These are phyloP conservation scores for Ispidina lecontei DNA, from an alignment of 2,797 vertebrate species.

Conservation along the genomic window DNA sequence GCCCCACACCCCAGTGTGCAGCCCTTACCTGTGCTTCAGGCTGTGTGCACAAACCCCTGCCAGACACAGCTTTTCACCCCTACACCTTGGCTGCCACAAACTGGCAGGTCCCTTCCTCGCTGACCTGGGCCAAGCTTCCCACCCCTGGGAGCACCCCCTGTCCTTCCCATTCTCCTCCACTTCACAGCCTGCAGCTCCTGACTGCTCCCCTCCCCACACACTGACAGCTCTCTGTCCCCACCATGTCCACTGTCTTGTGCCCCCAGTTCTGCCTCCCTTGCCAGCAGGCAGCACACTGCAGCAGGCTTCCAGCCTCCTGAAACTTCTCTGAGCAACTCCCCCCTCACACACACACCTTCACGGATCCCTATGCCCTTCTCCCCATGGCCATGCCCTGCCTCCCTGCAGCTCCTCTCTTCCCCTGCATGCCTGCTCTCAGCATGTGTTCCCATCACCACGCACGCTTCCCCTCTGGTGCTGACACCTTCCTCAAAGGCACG, in stretches of 20 bases:
- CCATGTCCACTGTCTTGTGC: not conserved
- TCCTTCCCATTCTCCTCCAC: constrained; percentile 1
- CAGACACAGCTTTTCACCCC: not conserved
- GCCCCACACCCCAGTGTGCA: not conserved
- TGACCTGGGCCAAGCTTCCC: not conserved
- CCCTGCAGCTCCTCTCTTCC: not conserved
- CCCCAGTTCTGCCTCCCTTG: not conserved
- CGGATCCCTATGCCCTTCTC: not conserved
- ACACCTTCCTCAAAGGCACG: not conserved
- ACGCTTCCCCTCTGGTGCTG: not conserved
- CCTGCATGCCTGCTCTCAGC: not conserved
- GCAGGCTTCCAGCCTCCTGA: not conserved
- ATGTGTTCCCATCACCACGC: not conserved
- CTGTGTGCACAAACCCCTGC: not conserved
- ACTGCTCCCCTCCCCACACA: not conserved
- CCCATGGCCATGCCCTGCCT: not conserved
- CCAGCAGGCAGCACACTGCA: not conserved
- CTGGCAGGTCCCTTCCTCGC: not conserved
- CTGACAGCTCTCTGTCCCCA: not conserved
- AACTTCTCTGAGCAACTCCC: not conserved
- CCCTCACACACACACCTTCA: not conserved
- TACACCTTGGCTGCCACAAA: not conserved
- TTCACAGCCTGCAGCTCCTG: not conserved
- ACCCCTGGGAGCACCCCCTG: not conserved
- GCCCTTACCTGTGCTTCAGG: not conserved